Percentiles rank a stretch among this genome's conserved stretches.
Evolutionary conservation across 1,140 invertebrate species (phyloP).

Genomic region (Pseudomyrmex gracilis): DNA sequence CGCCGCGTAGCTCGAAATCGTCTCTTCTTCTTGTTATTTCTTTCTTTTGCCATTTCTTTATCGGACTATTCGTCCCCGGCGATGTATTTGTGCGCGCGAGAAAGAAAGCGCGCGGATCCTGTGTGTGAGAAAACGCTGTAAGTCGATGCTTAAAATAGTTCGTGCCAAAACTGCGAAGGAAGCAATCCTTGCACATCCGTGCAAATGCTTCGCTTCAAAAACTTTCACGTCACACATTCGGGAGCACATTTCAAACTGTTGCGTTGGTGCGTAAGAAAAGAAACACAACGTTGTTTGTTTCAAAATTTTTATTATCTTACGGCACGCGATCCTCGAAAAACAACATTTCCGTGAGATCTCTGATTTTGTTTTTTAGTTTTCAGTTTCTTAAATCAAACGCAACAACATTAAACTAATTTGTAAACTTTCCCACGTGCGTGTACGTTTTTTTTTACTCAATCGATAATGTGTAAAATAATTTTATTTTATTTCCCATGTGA

Average conservation of each 20-base stretch:
- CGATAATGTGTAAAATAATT: neutral
- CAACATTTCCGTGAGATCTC: too few relatives aligned
- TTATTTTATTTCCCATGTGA: neutral
- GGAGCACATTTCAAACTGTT: constrained; percentile 19
- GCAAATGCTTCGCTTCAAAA: constrained; percentile 39
- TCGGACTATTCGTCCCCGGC: constrained; percentile 54
- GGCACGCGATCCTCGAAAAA: neutral
- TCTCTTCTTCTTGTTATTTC: constrained; percentile 21
- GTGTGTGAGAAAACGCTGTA: constrained; percentile 16
- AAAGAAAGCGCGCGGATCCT: constrained; percentile 42
- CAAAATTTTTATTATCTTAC: neutral
- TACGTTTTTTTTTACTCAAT: neutral
- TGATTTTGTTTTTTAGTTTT: too few relatives aligned
- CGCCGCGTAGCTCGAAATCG: constrained; percentile 64
- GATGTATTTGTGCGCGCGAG: constrained; percentile 26
- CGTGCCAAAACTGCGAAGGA: constrained; percentile 29
- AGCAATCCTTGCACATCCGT: neutral
- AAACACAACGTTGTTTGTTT: neutral
- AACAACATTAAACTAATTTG: neutral
- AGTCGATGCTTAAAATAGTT: constrained; percentile 50
- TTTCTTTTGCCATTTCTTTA: constrained; percentile 65
- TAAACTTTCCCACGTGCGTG: too few relatives aligned
- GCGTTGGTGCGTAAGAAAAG: constrained; percentile 8
- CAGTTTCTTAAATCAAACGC: too few relatives aligned
- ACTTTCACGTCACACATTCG: constrained; percentile 18